Conservation (phyloP, 2,888 invertebrate genomes). For the Bellardia pandia region DNA sequence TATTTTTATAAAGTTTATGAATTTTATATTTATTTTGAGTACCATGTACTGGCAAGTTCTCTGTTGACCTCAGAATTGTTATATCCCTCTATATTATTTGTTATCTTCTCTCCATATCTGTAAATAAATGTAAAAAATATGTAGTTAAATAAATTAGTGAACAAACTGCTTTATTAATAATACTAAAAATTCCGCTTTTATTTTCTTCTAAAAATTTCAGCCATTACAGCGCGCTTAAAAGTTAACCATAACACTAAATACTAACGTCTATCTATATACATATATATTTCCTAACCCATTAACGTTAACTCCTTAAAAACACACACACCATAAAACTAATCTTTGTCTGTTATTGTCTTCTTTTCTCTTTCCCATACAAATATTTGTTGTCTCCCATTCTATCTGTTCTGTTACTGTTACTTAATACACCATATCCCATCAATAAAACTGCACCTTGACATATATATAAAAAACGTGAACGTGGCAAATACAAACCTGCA, state of each 20-base stretch:
- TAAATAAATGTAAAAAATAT: conserved; percentile 38
- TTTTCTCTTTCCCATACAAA: conserved; percentile 72
- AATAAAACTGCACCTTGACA: conserved; percentile 73
- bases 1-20: too few relatives aligned
- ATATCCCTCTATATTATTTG: background rate
- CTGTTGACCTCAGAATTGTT: background rate
- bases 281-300: conserved; percentile 49
- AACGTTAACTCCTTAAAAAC: conserved; percentile 72
- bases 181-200: conserved; percentile 68
- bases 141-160: background rate
- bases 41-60: background rate
- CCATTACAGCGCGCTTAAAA: conserved; percentile 77
- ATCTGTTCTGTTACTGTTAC: conserved; percentile 40
- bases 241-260: conserved; percentile 35
- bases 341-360: conserved; percentile 74
- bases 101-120: background rate
- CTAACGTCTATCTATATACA: background rate
- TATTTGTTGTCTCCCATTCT: conserved; percentile 61
- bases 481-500: conserved; percentile 37
- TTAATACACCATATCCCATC: conserved; percentile 38
- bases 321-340: conserved; percentile 61
- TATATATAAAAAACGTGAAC: conserved; percentile 27
- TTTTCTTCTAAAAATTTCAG: conserved; percentile 76
- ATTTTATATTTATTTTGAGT: too few relatives aligned
- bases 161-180: conserved; percentile 54